A percentile compares a stretch with the other conserved stretches of the same genome.
These are phyloP conservation scores for Geotrypetes seraphini DNA, from an alignment of 2,797 vertebrate species.

Conservation along the genomic window DNA sequence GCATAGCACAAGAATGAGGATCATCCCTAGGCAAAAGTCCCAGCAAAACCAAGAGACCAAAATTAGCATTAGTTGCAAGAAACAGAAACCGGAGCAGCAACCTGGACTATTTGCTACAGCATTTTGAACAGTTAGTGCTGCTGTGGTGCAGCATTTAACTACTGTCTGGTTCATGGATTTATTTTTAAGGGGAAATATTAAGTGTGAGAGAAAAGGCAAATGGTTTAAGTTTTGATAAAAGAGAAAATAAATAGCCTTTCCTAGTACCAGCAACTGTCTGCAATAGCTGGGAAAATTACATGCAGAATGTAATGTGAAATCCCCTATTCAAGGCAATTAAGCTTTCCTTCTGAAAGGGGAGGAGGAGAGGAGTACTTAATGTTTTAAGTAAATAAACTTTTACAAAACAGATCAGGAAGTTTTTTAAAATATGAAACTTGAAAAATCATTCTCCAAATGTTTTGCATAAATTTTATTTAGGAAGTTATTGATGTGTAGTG, in stretches of 20 bases:
- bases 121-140: slow-evolving; percentile 33
- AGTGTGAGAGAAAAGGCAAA: too few species aligned
- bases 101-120: slow-evolving; percentile 8
- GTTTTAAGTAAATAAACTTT: slow-evolving; percentile 33
- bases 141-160: slow-evolving; percentile 37
- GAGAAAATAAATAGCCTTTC: too few species aligned
- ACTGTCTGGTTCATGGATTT: slow-evolving; percentile 62
- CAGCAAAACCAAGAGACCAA: slow-evolving; percentile 29
- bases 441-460: background rate
- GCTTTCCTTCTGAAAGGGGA: too few species aligned
- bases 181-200: too few species aligned
- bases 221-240: too few species aligned
- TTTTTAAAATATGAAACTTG: slow-evolving; percentile 11
- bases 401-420: slow-evolving; percentile 32
- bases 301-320: too few species aligned
- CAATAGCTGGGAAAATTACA: too few species aligned
- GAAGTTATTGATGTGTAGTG: background rate
- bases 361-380: too few species aligned
- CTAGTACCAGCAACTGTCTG: too few species aligned
- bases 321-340: too few species aligned
- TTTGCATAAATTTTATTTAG: background rate
- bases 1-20: slow-evolving; percentile 92
- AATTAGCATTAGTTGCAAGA: slow-evolving; percentile 33
- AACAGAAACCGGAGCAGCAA: slow-evolving; percentile 6
- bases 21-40: slow-evolving; percentile 5